Percentiles rank a stretch among this genome's conserved stretches.
These are phyloP conservation scores for Pseudopleuronectes americanus DNA, from an alignment of 2,797 vertebrate genomes.

Conservation along the genomic window DNA sequence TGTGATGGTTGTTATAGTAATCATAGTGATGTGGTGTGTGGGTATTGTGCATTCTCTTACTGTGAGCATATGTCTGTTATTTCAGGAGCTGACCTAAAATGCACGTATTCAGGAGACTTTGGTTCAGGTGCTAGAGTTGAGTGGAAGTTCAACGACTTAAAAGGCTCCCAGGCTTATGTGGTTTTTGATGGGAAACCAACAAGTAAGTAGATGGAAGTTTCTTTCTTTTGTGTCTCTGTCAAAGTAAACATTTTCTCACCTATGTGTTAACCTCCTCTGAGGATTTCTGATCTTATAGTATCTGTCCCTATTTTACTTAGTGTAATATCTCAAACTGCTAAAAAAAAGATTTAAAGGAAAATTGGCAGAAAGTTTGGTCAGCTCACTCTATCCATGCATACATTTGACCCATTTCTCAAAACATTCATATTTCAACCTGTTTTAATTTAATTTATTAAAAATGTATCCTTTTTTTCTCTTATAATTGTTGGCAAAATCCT, in stretches of 20 bases:
- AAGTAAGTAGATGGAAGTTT: conserved; percentile 63
- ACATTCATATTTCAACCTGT: too few relatives aligned
- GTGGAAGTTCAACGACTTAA: conserved; percentile 86
- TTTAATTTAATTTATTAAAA: too few relatives aligned
- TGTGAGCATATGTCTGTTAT: conserved; percentile 19
- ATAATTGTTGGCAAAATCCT: too few relatives aligned
- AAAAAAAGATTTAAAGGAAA: background rate
- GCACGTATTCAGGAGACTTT: conserved; percentile 73
- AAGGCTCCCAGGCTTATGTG: conserved; percentile 77
- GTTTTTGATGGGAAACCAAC: conserved; percentile 78
- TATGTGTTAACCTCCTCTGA: background rate
- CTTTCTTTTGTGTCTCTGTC: background rate
- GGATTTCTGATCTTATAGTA: background rate
- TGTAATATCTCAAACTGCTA: background rate
- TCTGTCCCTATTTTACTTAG: too few relatives aligned
- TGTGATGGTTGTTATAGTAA: background rate
- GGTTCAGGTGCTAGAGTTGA: conserved; percentile 78
- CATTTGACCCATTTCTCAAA: background rate
- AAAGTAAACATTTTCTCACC: too few relatives aligned
- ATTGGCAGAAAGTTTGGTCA: background rate
- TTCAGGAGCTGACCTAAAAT: conserved; percentile 82
- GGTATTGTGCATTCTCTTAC: background rate
- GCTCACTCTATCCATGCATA: background rate
- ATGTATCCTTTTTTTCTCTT: too few relatives aligned
- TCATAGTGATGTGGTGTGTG: background rate